Conservation (phyloP, 2,888 invertebrate genomes). For the Aphrophora alni region DNA sequence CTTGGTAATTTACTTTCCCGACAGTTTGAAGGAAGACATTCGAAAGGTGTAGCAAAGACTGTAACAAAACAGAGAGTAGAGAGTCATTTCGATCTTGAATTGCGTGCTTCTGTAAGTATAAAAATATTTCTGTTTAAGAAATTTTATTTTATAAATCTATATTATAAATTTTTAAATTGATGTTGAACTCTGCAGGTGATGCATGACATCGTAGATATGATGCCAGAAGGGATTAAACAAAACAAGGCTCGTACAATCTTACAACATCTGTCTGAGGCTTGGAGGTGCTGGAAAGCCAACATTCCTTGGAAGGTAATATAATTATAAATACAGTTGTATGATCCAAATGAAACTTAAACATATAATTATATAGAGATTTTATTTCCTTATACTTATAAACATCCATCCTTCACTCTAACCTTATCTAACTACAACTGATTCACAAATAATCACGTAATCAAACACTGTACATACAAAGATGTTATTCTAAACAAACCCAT, state of each 20-base stretch:
- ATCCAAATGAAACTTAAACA: neutral
- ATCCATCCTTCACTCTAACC: no score
- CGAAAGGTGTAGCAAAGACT: conserved; percentile 99
- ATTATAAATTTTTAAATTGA: neutral
- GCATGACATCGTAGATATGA: conserved; percentile 99
- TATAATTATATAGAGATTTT: no score
- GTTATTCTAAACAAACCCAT: no score
- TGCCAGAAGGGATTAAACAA: conserved; percentile 99
- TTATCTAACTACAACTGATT: no score
- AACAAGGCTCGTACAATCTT: conserved; percentile 99
- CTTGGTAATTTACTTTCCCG: conserved; percentile 97
- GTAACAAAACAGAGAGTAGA: conserved; percentile 99
- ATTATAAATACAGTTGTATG: neutral
- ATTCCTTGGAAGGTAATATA: conserved; percentile 95
- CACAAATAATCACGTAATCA: no score
- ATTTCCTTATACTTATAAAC: no score
- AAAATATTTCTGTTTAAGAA: neutral
- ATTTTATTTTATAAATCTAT: neutral
- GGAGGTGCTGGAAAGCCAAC: conserved; percentile 99
- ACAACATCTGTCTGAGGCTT: conserved; percentile 98
- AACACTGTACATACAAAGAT: no score
- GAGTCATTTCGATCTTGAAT: conserved; percentile 98
- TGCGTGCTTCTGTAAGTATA: conserved; percentile 94
- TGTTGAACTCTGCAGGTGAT: conserved; percentile 59
- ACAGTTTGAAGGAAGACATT: conserved; percentile 99